Evolutionary conservation across 2,797 vertebrate genomes (phyloP).

Genomic region (Parotocinclus haroldoi): DNA sequence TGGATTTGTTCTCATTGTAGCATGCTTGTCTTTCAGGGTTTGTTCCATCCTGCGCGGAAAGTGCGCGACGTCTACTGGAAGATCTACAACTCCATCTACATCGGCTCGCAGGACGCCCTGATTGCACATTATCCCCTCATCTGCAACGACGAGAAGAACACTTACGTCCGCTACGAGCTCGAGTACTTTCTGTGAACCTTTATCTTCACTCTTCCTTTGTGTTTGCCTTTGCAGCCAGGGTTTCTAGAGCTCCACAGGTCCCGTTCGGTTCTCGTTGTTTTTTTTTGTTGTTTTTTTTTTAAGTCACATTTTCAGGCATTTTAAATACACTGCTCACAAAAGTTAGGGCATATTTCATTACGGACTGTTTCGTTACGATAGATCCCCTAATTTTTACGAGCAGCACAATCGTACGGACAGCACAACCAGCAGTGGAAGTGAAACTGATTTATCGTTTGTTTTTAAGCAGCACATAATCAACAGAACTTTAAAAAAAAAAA

Average conservation of each 20-base stretch:
- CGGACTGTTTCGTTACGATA: too few species aligned
- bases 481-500: too few species aligned
- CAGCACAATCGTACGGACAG: constrained; percentile 41
- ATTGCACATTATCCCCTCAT: constrained; percentile 97
- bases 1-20: neutral
- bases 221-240: constrained; percentile 21
- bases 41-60: constrained; percentile 97
- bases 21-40: constrained; percentile 73
- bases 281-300: too few species aligned
- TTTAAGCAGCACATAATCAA: constrained; percentile 39
- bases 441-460: constrained; percentile 52
- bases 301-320: constrained; percentile 28
- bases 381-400: too few species aligned
- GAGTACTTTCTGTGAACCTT: constrained; percentile 86
- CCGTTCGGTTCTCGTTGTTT: too few species aligned
- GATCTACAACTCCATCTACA: constrained; percentile 99
- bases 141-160: constrained; percentile 97
- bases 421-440: constrained; percentile 41
- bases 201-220: constrained; percentile 14
- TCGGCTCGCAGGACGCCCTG: constrained; percentile 95
- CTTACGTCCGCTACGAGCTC: constrained; percentile 93
- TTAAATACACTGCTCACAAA: too few species aligned
- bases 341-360: too few species aligned
- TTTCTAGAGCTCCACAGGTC: constrained; percentile 46
- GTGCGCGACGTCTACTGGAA: constrained; percentile 99